A percentile compares a stretch with the other conserved stretches of the same genome.
These are phyloP conservation scores for Speoplatyrhinus poulsoni DNA, from an alignment of 2,113 vertebrate species.

Conservation along the genomic window DNA sequence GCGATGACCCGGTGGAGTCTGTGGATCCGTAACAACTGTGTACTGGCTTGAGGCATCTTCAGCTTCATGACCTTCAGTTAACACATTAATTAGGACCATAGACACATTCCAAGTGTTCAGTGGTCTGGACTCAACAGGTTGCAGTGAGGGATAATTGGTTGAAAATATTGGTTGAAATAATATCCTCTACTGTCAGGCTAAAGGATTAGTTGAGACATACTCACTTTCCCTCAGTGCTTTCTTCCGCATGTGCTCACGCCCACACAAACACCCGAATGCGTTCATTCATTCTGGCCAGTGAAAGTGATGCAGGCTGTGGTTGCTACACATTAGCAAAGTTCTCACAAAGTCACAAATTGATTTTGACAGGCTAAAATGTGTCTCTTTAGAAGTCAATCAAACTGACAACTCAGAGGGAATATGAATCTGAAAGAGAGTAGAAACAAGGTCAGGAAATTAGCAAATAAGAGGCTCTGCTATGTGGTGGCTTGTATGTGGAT, in stretches of 20 bases:
- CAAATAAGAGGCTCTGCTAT: constrained; percentile 29
- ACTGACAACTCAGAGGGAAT: constrained; percentile 12
- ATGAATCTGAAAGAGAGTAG: constrained; percentile 27
- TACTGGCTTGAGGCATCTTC: background rate
- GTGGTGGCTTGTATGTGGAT: background rate
- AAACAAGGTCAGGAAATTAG: constrained; percentile 57
- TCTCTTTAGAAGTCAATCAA: constrained; percentile 40
- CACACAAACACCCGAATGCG: constrained; percentile 21
- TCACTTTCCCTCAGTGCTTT: constrained; percentile 2
- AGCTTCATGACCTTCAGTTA: constrained; percentile 20
- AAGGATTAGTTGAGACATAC: constrained; percentile 14
- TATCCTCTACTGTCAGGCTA: constrained; percentile 4
- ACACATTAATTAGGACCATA: constrained; percentile 21
- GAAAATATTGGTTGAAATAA: constrained; percentile 8
- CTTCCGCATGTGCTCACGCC: constrained; percentile 6
- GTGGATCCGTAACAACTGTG: background rate
- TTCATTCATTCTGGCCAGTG: constrained; percentile 21
- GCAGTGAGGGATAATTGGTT: constrained; percentile 19
- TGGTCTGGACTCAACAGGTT: background rate
- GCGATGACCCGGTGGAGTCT: background rate
- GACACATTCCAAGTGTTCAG: background rate
- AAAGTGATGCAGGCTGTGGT: constrained; percentile 20
- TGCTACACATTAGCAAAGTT: constrained; percentile 29
- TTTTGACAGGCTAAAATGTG: constrained; percentile 28
- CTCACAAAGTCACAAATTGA: constrained; percentile 22